Base-by-base conservation (phyloP, 2,888 invertebrate genomes). In the Phrixothrix hirtus region DNA sequence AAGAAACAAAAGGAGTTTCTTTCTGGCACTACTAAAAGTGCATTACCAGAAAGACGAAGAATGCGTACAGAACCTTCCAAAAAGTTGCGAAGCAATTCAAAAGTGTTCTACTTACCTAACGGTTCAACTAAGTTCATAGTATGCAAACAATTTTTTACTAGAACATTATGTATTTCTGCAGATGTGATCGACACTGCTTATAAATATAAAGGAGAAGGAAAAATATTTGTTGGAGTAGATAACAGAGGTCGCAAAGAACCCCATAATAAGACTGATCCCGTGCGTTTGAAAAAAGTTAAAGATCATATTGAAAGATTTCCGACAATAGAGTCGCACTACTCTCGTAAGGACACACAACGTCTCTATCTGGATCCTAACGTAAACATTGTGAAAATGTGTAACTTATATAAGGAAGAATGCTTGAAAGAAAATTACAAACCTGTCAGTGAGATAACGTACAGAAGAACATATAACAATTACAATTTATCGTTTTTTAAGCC, bases 171-270 rank as follows among this genome's bases (percentile, higher is more conserved):
- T 11, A 32, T 29, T n/a, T 12, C 32, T 5, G 2, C 13, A 13
- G 32, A 12, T 2, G n/a, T 13, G 16, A 35, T 35, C 10, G 35
- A 16, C n/a, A 35, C 15, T 10, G 15, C 35, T 15, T 16, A 35
- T 14, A 35, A 35, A 14, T 2, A 11, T 1, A 35, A 15, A 35
- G 35, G 35, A 35, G 35, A 35, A 15, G 35, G 35, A 5, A 16
- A 16, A 15, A 16, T 35, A n/a, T 35, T 16, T 35, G 4, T 16
- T 16, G 35, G 16, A 16, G 10, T 15, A 1, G 35, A 35, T 16
- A 16, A 16, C 2, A 35, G 35, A 16, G 35, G 17, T 3, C 14
- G 16, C 15, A 35, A 14, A 35, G 14, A 2, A 7, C n/a, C 35
- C 2, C 16, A 16, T 15, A 16, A 35, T 35, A 15, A 35, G n/a